A percentile compares a stretch with the other conserved stretches of the same genome.
These are phyloP conservation scores for Noctilio leporinus DNA, from an alignment of 2,113 vertebrate genomes.

Conservation along the genomic window DNA sequence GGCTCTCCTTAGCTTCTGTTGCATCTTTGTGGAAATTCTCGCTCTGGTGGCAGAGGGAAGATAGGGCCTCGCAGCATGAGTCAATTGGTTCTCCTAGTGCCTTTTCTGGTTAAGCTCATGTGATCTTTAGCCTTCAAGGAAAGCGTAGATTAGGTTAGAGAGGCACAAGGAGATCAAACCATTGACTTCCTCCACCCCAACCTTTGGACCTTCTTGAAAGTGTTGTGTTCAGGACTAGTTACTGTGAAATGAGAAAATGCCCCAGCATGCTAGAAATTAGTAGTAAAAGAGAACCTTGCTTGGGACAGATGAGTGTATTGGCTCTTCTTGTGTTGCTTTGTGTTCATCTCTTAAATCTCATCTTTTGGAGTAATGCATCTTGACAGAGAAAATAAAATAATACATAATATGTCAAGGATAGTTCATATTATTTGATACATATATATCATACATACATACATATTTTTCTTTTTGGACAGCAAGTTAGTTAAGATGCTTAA, in stretches of 20 bases:
- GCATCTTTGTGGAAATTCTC: constrained; percentile 41
- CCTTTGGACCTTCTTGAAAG: constrained; percentile 9
- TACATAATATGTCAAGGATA: background rate
- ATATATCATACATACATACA: too few relatives aligned
- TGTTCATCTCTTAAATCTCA: constrained; percentile 12
- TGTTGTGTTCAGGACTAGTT: background rate
- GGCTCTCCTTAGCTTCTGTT: background rate
- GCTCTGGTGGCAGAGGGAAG: constrained; percentile 9
- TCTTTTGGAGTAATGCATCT: background rate
- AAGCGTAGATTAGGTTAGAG: background rate
- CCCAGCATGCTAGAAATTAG: background rate
- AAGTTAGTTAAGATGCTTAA: background rate
- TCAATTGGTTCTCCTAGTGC: background rate
- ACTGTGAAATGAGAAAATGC: background rate
- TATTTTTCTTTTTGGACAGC: background rate
- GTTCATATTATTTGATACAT: background rate
- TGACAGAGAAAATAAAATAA: background rate
- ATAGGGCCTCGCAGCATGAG: background rate
- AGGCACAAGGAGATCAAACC: background rate
- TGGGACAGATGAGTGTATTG: background rate
- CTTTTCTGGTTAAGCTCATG: background rate
- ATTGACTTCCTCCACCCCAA: background rate
- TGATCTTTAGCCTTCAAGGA: background rate
- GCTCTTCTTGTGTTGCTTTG: constrained; percentile 2
- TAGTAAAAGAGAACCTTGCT: background rate